phyloP scores from a whole-genome alignment of 2,888 invertebrate genomes.

The Unio delphinus region DNA sequence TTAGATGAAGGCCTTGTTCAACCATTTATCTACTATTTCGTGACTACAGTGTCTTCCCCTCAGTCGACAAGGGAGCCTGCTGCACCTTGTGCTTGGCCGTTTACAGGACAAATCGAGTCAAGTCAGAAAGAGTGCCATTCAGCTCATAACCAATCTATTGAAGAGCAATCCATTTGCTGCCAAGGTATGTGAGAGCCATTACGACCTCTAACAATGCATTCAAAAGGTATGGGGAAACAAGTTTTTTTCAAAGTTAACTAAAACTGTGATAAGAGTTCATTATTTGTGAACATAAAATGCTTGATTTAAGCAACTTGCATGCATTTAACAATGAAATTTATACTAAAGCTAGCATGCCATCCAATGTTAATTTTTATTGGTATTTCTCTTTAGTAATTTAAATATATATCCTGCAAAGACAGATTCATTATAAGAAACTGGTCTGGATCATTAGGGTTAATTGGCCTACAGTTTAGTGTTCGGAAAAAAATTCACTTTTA shows the following conservation, averaged over 20 bases:
- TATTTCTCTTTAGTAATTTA: no score
- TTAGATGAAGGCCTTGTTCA: not conserved
- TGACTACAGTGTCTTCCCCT: conserved; percentile 78
- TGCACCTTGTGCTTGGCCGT: conserved; percentile 79
- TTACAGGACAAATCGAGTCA: conserved; percentile 86
- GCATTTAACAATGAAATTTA: no score
- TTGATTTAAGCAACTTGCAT: no score
- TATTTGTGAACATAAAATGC: not conserved
- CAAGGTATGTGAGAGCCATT: conserved; percentile 43
- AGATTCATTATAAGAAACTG: no score
- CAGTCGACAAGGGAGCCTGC: conserved; percentile 79
- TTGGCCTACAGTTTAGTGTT: no score
- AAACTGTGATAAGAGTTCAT: no score
- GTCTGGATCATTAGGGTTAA: no score
- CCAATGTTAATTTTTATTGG: no score
- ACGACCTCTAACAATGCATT: not conserved
- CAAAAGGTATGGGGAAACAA: not conserved
- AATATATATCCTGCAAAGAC: no score
- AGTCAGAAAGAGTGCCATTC: conserved; percentile 88
- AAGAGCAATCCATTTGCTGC: conserved; percentile 84
- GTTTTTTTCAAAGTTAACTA: not conserved
- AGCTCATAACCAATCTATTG: conserved; percentile 83
- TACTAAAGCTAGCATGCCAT: no score
- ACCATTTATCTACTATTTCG: not conserved
- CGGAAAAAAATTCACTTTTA: no score